Evolutionary conservation across 2,797 vertebrate species (phyloP).

Genomic region (Knipowitschia caucasica): DNA sequence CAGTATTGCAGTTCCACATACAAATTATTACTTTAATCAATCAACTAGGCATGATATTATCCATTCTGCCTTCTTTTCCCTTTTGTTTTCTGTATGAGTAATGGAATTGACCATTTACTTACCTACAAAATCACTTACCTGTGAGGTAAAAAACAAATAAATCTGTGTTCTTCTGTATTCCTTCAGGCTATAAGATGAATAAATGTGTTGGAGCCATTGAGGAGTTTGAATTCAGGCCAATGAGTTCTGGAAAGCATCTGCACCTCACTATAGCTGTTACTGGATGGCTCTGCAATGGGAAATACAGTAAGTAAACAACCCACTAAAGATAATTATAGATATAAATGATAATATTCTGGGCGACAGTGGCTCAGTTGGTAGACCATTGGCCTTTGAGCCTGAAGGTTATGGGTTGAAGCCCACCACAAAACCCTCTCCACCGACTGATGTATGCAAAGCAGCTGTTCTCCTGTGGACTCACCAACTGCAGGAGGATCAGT

Average conservation of each 20-base stretch:
- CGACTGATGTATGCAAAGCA: too few species aligned
- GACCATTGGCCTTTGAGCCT: too few species aligned
- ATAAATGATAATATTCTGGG: too few species aligned
- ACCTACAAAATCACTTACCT: neutral
- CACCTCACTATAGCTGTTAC: constrained; percentile 91
- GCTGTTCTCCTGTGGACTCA: too few species aligned
- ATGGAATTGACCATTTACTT: neutral
- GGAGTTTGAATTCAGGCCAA: constrained; percentile 93
- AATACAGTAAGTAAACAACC: constrained; percentile 82
- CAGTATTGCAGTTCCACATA: neutral
- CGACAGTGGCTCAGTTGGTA: too few species aligned
- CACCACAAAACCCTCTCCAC: too few species aligned
- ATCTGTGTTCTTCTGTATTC: neutral
- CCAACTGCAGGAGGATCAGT: too few species aligned
- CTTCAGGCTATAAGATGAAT: constrained; percentile 96
- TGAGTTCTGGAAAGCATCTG: constrained; percentile 87
- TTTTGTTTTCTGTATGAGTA: neutral
- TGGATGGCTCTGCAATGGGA: constrained; percentile 91
- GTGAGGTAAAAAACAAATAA: too few species aligned
- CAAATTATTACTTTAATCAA: neutral
- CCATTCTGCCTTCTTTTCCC: too few species aligned
- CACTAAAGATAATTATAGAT: too few species aligned
- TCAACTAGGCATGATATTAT: neutral
- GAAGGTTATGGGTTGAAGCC: too few species aligned
- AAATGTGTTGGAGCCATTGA: constrained; percentile 95